phyloP scores from a whole-genome alignment of 2,888 invertebrate genomes.

The Eupsilia transversa region DNA sequence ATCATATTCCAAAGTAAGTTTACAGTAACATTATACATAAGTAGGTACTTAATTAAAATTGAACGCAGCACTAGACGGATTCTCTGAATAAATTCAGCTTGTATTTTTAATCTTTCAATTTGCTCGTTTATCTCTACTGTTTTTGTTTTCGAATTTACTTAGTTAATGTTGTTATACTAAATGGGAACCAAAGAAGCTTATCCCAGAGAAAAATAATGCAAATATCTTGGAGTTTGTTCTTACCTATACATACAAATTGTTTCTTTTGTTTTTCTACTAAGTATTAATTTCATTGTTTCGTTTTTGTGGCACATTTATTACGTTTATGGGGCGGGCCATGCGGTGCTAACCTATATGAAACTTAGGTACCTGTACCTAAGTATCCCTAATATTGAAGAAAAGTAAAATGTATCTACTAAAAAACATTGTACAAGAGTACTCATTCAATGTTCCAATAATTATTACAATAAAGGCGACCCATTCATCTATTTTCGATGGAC shows the following conservation, averaged over 20 bases:
- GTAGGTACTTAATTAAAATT: constrained; percentile 52
- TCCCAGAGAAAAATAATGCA: neutral
- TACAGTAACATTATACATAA: constrained; percentile 30
- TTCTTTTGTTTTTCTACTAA: too few relatives aligned
- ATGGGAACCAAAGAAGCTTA: constrained; percentile 22
- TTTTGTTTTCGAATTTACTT: constrained; percentile 33
- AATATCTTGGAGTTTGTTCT: neutral
- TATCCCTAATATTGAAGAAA: neutral
- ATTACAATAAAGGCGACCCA: constrained; percentile 54
- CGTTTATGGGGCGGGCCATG: too few relatives aligned
- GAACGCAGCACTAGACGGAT: constrained; percentile 22
- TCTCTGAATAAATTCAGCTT: constrained; percentile 43
- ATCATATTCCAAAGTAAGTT: constrained; percentile 30
- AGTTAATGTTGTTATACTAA: constrained; percentile 41
- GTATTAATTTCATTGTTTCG: too few relatives aligned
- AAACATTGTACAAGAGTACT: constrained; percentile 24
- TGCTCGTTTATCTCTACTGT: constrained; percentile 20
- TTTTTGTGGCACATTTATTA: too few relatives aligned
- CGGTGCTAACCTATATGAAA: too few relatives aligned
- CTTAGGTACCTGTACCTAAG: neutral
- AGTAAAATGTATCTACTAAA: constrained; percentile 9
- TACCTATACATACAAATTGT: too few relatives aligned
- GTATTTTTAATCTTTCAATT: constrained; percentile 55
- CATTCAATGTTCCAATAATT: constrained; percentile 51
- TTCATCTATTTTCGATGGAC: constrained; percentile 46